phyloP scores from a whole-genome alignment of 2,113 vertebrate genomes.

The Platichthys flesus region DNA sequence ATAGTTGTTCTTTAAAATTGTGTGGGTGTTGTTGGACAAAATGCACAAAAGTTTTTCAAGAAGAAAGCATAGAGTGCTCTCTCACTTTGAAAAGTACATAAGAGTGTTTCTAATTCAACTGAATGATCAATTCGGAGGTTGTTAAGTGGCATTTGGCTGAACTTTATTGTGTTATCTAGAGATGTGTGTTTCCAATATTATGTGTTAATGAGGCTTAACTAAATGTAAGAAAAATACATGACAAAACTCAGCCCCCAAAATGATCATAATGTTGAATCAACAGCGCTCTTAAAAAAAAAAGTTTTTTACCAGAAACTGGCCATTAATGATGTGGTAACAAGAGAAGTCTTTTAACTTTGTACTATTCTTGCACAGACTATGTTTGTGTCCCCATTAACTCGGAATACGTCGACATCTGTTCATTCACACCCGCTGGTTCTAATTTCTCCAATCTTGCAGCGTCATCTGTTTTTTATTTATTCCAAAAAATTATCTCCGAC shows the following conservation, averaged over 20 bases:
- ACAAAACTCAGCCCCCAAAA: background rate
- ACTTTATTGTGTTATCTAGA: background rate
- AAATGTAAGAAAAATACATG: background rate
- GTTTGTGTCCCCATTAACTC: conserved; percentile 10
- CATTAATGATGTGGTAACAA: background rate
- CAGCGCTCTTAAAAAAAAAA: background rate
- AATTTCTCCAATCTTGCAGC: conserved; percentile 10
- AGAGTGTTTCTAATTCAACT: no score
- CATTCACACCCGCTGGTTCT: conserved; percentile 20
- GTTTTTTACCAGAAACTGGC: background rate
- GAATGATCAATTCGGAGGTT: no score
- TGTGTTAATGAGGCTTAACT: background rate
- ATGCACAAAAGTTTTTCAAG: no score
- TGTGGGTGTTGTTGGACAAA: no score
- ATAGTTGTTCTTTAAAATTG: no score
- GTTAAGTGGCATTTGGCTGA: background rate
- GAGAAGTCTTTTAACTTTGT: background rate
- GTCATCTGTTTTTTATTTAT: conserved; percentile 45
- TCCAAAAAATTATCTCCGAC: conserved; percentile 26
- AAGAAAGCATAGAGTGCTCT: no score
- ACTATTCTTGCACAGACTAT: background rate
- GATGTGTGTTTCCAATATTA: no score
- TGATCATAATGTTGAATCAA: conserved; percentile 16
- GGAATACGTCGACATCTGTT: conserved; percentile 15
- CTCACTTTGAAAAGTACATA: no score